phyloP scores from a whole-genome alignment of 1,140 invertebrate species.

The Heliconius hermathena region DNA sequence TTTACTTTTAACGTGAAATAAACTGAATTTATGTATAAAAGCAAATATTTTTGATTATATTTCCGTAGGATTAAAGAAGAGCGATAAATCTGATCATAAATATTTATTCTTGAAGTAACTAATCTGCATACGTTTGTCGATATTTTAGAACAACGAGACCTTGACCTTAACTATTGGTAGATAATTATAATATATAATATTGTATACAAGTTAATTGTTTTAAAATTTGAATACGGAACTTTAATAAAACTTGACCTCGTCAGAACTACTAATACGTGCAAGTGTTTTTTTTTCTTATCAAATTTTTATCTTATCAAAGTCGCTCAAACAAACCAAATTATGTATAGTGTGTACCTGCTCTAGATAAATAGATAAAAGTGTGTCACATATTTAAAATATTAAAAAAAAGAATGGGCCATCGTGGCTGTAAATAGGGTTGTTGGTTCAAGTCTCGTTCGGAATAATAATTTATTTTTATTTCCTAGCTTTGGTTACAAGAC shows the following conservation, averaged over 20 bases:
- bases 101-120: too few species aligned
- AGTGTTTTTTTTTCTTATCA: neutral
- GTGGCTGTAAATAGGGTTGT: too few species aligned
- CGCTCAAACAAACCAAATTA: neutral
- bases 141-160: neutral
- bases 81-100: too few species aligned
- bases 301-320: conserved; percentile 2
- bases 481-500: too few species aligned
- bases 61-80: too few species aligned
- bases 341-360: neutral
- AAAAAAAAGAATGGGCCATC: neutral
- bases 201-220: neutral
- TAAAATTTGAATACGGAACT: conserved; percentile 18
- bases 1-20: too few species aligned
- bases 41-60: too few species aligned
- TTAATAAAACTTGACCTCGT: conserved; percentile 10
- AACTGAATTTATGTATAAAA: too few species aligned
- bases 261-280: neutral
- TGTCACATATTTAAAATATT: neutral
- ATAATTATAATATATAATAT: neutral
- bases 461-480: too few species aligned
- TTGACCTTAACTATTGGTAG: neutral
- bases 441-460: too few species aligned
- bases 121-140: too few species aligned
- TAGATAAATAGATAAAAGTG: neutral